Conservation (phyloP, 2,888 invertebrate genomes). For the Eudemis profundana region DNA sequence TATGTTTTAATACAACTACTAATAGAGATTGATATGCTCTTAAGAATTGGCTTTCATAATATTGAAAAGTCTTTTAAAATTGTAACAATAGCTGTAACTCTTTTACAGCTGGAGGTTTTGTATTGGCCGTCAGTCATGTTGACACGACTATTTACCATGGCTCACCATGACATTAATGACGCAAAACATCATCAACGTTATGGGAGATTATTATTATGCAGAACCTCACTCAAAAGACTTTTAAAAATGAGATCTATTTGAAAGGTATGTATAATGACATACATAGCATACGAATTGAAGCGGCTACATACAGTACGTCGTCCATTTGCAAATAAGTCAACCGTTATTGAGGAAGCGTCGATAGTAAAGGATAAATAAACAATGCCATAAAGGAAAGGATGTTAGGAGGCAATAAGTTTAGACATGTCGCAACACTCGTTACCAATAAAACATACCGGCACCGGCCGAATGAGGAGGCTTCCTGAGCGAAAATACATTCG, state of each 20-base stretch:
- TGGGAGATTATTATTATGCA: too few species aligned
- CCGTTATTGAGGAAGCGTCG: slow-evolving; percentile 2
- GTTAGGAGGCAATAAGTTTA: neutral
- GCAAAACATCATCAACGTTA: too few species aligned
- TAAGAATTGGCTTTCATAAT: neutral
- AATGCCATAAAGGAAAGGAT: slow-evolving; percentile 7
- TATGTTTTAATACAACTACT: neutral
- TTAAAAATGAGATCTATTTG: too few species aligned
- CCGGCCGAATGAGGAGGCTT: slow-evolving; percentile 48
- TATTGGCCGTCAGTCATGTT: neutral
- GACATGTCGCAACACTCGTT: neutral
- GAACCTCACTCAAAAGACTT: neutral
- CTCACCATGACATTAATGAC: neutral
- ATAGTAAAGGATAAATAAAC: neutral
- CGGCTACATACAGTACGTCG: neutral
- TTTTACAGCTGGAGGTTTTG: too few species aligned
- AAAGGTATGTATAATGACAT: neutral
- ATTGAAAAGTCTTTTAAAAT: too few species aligned
- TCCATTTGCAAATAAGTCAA: slow-evolving; percentile 4
- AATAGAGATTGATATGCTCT: neutral
- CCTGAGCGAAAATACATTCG: slow-evolving; percentile 40
- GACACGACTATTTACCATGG: neutral
- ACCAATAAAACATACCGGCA: neutral
- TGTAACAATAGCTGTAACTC: too few species aligned
- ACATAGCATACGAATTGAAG: neutral